phyloP scores from a whole-genome alignment of 2,113 vertebrate species.

The Sminthopsis crassicaudata region DNA sequence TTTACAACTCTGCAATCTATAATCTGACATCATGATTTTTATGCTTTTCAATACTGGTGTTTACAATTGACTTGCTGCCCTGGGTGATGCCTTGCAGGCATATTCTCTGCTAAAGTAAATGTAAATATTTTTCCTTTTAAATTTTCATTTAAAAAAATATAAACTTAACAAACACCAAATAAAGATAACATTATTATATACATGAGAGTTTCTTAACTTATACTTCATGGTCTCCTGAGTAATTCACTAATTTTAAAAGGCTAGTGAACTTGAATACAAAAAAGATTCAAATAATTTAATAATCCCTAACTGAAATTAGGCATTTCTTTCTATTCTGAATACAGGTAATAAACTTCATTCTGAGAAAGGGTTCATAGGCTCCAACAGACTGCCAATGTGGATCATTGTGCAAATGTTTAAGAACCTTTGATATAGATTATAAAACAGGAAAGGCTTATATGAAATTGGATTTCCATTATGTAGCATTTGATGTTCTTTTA shows the following conservation, averaged over 20 bases:
- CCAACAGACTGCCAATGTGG: neutral
- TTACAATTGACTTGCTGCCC: neutral
- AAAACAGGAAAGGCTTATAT: neutral
- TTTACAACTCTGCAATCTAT: neutral
- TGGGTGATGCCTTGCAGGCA: neutral
- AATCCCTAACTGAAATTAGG: neutral
- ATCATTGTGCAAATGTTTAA: neutral
- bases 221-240: neutral
- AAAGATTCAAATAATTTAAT: neutral
- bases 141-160: neutral
- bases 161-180: neutral
- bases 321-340: neutral
- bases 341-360: neutral
- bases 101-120: neutral
- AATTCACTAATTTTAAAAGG: neutral
- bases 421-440: neutral
- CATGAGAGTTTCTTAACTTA: neutral
- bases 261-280: neutral
- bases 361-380: neutral
- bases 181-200: neutral
- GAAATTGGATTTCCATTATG: neutral
- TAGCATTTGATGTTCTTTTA: neutral
- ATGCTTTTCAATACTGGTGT: neutral
- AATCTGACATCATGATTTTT: neutral
- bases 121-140: neutral